Evolutionary conservation across 2,797 vertebrate genomes (phyloP).

Genomic region (Columba guinea): DNA sequence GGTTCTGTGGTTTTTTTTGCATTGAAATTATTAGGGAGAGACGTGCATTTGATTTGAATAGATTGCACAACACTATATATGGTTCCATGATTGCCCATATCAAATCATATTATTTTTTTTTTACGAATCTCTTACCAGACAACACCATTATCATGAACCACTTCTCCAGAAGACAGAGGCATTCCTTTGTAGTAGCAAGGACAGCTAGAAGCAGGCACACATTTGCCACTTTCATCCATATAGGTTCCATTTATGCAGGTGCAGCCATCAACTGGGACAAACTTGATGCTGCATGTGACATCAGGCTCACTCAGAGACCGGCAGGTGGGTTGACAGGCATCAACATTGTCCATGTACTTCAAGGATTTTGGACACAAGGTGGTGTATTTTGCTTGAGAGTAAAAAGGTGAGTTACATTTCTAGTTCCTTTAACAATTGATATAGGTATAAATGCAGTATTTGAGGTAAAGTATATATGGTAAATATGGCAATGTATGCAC

Average conservation of each 20-base stretch:
- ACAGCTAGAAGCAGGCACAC: slow-evolving; percentile 80
- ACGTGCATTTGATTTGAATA: not conserved
- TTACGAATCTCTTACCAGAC: slow-evolving; percentile 80
- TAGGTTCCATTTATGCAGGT: slow-evolving; percentile 80
- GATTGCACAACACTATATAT: not conserved
- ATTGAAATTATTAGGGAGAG: not conserved
- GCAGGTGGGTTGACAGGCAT: slow-evolving; percentile 80
- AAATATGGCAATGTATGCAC: not conserved
- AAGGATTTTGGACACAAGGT: slow-evolving; percentile 79
- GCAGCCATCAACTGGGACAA: slow-evolving; percentile 85
- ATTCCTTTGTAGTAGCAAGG: slow-evolving; percentile 85
- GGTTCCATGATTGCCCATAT: not conserved
- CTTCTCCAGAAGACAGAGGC: slow-evolving; percentile 80
- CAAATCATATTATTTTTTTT: not conserved
- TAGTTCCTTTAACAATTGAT: not conserved
- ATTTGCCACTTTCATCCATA: slow-evolving; percentile 82
- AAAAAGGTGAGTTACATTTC: not conserved
- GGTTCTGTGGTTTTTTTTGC: not conserved
- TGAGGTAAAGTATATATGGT: not conserved
- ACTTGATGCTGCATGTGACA: slow-evolving; percentile 78
- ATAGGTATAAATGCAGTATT: not conserved
- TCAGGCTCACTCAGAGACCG: slow-evolving; percentile 78
- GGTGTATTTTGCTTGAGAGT: slow-evolving; percentile 78
- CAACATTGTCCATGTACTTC: slow-evolving; percentile 78
- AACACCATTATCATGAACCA: slow-evolving; percentile 77